Percentiles rank a stretch among this genome's conserved stretches.
These are phyloP conservation scores for Pristionchus maxplancki DNA, from an alignment of 2,888 invertebrate genomes.

Conservation along the genomic window DNA sequence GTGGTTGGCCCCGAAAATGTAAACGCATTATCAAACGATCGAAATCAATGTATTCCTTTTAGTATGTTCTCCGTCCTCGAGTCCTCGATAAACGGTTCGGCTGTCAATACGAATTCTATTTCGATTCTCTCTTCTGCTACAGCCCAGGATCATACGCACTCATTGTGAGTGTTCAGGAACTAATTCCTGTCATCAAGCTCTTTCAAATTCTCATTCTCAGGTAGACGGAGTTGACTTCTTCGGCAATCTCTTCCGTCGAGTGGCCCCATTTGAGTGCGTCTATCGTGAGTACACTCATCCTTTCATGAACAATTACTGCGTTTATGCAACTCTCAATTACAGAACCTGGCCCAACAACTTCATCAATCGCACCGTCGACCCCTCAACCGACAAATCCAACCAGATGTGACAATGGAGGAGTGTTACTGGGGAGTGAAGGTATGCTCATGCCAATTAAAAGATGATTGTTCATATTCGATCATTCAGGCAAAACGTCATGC, in stretches of 20 bases:
- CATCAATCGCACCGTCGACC: background rate
- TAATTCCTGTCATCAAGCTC: too few relatives aligned
- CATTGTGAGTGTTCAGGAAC: too few relatives aligned
- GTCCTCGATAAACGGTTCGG: slow-evolving; percentile 33
- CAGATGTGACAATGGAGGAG: slow-evolving; percentile 23
- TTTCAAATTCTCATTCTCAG: too few relatives aligned
- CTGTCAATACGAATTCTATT: slow-evolving; percentile 45
- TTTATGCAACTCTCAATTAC: background rate
- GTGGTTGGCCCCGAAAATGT: slow-evolving; percentile 32
- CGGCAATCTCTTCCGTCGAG: slow-evolving; percentile 45
- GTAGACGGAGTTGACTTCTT: slow-evolving; percentile 46
- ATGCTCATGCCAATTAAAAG: too few relatives aligned
- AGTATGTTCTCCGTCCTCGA: slow-evolving; percentile 46
- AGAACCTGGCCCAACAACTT: slow-evolving; percentile 48
- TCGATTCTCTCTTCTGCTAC: slow-evolving; percentile 47
- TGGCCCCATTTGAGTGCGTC: background rate
- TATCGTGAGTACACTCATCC: background rate
- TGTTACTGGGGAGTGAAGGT: background rate
- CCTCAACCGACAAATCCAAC: background rate
- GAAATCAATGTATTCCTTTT: too few relatives aligned
- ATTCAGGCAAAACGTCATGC: background rate
- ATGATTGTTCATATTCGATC: background rate
- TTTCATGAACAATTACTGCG: too few relatives aligned
- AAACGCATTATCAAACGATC: too few relatives aligned
- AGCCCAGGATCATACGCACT: slow-evolving; percentile 26